Conservation (phyloP, 2,113 vertebrate species). For the Platichthys flesus region DNA sequence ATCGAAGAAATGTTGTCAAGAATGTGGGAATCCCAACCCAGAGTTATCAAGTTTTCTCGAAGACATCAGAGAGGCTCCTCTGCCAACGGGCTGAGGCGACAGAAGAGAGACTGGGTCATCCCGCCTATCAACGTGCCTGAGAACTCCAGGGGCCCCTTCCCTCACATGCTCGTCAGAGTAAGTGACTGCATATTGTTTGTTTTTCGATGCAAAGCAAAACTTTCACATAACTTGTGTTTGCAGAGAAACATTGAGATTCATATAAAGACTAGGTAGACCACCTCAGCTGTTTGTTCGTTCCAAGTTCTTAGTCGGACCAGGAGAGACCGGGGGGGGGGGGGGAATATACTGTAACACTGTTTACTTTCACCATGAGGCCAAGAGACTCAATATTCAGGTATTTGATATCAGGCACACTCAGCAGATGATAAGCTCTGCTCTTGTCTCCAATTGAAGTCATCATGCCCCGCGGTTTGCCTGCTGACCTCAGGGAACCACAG, state of each 20-base stretch:
- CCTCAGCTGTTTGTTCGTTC: slow-evolving; percentile 1
- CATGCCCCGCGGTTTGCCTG: slow-evolving; percentile 52
- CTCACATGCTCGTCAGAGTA: slow-evolving; percentile 95
- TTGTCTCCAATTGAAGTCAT: slow-evolving; percentile 53
- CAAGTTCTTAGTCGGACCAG: slow-evolving; percentile 15
- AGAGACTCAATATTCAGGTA: slow-evolving; percentile 29
- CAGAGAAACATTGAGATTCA: slow-evolving; percentile 6
- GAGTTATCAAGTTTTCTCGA: slow-evolving; percentile 84
- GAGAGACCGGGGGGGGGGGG: not conserved
- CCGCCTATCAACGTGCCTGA: slow-evolving; percentile 98
- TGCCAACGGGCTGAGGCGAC: slow-evolving; percentile 87
- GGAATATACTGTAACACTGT: slow-evolving; percentile 23
- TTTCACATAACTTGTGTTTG: slow-evolving; percentile 25
- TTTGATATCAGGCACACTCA: slow-evolving; percentile 52
- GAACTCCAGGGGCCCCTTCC: slow-evolving; percentile 96
- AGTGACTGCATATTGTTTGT: slow-evolving; percentile 73
- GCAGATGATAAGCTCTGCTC: slow-evolving; percentile 38
- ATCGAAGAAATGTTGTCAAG: slow-evolving; percentile 80
- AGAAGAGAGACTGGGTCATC: slow-evolving; percentile 99
- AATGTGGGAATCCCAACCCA: slow-evolving; percentile 81
- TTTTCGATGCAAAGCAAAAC: slow-evolving; percentile 2
- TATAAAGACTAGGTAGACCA: slow-evolving; percentile 4
- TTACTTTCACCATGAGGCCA: slow-evolving; percentile 35
- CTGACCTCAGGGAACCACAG: slow-evolving; percentile 32
- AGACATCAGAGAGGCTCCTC: slow-evolving; percentile 81